Evolutionary conservation across 2,888 invertebrate species (phyloP), one percentile per base, ranked within the genome.

Genomic region (Hypena proboscidalis): DNA sequence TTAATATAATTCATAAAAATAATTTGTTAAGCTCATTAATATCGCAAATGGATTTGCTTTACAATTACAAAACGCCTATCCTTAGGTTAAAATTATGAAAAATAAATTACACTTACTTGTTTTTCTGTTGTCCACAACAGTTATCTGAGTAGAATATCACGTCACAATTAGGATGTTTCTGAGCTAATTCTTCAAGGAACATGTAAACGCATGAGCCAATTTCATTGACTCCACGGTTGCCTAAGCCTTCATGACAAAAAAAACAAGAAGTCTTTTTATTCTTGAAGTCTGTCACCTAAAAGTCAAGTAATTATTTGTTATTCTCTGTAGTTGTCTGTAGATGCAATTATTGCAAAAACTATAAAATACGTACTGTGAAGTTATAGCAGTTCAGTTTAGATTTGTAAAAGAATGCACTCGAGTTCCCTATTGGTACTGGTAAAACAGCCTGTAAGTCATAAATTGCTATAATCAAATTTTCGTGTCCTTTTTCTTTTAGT

Each of bases 381-480:
- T n/a, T n/a, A n/a, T n/a, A n/a, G n/a, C n/a, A n/a, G n/a, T n/a
- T n/a, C n/a, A 23, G 7, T 23, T 9, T 7, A 4, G 23, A 9
- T 23, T 23, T 23, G 7, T 23, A 23, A 9, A 23, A 23, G 6
- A 23, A 23, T 6, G 23, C 23, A 9, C 9, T 9, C 3, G 23
- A 23, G 9, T 23, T 9, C 6, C 23, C 30, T 4, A 30, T 4
- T 3, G 30, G 30, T 5, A 7, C 11, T 5, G 56, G 63, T 21
- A 56, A 26, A 1, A 53, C 53, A 2, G 54, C 58, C 37, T 58
- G 56, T 38, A 58, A 40, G 22, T 64, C 63, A 13, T 57, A 60
- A 2, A 29, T 58, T 2, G 27, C 29, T 8, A 64, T 54, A 38
- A 56, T 41, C 1, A 4, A 40, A n/a, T 38, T 50, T 10, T 21